Conservation (phyloP, 2,113 vertebrate species). For the Triplophysa dalaica region DNA sequence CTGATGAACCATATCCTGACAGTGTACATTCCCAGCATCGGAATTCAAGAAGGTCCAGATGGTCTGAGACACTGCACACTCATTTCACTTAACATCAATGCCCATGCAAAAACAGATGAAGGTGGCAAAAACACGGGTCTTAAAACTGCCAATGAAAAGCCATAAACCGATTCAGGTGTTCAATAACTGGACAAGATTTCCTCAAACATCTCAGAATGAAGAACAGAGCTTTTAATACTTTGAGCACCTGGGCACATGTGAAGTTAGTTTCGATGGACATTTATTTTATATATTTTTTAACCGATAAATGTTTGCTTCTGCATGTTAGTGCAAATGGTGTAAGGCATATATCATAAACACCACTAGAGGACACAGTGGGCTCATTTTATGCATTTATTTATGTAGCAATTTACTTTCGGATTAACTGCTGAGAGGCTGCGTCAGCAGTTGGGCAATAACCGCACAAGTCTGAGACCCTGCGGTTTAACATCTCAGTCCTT, state of each 20-base stretch:
- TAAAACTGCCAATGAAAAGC: neutral
- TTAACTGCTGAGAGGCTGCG: slow-evolving; percentile 76
- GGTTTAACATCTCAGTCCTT: slow-evolving; percentile 71
- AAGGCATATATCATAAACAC: slow-evolving; percentile 59
- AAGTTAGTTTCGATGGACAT: slow-evolving; percentile 31
- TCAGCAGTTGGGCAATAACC: slow-evolving; percentile 73
- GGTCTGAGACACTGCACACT: neutral
- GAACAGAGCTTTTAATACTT: slow-evolving; percentile 42
- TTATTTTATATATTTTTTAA: slow-evolving; percentile 23
- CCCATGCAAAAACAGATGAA: neutral
- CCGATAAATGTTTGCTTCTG: slow-evolving; percentile 26
- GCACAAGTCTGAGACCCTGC: slow-evolving; percentile 71
- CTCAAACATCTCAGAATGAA: slow-evolving; percentile 11
- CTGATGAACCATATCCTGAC: slow-evolving; percentile 16
- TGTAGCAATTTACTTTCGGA: slow-evolving; percentile 79
- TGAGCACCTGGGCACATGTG: slow-evolving; percentile 11
- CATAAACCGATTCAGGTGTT: slow-evolving; percentile 9
- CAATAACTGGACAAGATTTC: slow-evolving; percentile 33
- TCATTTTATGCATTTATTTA: slow-evolving; percentile 82
- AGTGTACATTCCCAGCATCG: neutral
- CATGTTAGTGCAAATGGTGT: slow-evolving; percentile 8
- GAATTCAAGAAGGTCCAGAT: neutral
- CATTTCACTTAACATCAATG: neutral
- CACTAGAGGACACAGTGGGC: slow-evolving; percentile 71
- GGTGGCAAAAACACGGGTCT: neutral